Evolutionary conservation across 1,140 invertebrate species (phyloP), one percentile per base, ranked within the genome.

Genomic region (Drosophila lacertosa): DNA sequence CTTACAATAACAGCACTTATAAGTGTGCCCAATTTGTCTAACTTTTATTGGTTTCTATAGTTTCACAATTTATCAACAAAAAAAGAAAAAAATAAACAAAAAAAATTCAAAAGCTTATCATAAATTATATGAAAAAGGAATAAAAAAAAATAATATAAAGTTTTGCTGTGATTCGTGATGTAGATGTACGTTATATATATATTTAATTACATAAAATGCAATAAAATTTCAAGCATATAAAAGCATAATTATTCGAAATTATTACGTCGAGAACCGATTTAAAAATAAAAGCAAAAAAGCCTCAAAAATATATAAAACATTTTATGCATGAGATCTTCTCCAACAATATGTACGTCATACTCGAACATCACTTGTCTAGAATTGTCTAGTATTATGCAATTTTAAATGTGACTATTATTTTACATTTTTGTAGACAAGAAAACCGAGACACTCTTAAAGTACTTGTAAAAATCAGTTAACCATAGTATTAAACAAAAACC

Each of bases 111-210:
- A 89, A 76, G 77, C 75, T 88, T 81, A 79, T 81, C 70, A 66
- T 81, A 83, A 77, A 79, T 66, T 69, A 83, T 70, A 71, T 80
- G 59, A 73, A 73, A 60, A 77, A 53, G 16, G 5, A 69, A 77
- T 68, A 57, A 65, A 47, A 63, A 42, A 20, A 48, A 47, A 63
- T 29, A 68, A 76, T 81, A 90, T 90, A 90, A 90, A 90, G 80
- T 90, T 90, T 89, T 90, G 89, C 89, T 90, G 89, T 90, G 89
- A 90, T 70, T 70, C 67, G 67, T 70, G 67, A 70, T 70, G 67
- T 70, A 70, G 67, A 64, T 90, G 83, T 90, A 90, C 82, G 89
- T 90, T 90, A 89, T 89, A 90, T 89, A 89, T 83, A 89, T 89
- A 89, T 79, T 88, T 80, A 86, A 88, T 88, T 88, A 89, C 65